Base-by-base conservation (phyloP, 2,888 invertebrate species). In the Philonicus albiceps region DNA sequence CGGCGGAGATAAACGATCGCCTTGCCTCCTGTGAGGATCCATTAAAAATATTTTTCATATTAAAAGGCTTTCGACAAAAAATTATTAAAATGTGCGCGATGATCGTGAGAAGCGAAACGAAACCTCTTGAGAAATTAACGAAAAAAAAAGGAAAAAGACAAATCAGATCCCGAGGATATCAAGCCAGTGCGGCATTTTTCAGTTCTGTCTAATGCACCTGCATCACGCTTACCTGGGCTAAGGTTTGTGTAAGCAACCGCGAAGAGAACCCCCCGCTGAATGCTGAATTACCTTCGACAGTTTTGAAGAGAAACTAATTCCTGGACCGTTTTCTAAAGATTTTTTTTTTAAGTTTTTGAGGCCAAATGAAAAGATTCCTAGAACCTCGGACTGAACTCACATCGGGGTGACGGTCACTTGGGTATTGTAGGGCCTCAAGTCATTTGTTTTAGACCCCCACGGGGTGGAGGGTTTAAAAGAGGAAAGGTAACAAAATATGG, bases 261-360 rank as follows among this genome's bases (percentile, higher is more conserved):
- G 73, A 75, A 16, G 31, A 85, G 31, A 30, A 75, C 85, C 85
- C 85, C 85, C 85, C 34, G 85, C 85, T 76, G 85, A 19, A 74
- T 19, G 31, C 22, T 34, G 75, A 75, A 53, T 75, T 74, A 53
- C 64, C 64, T 64, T 53, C 49, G 74, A 49, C 34, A 75, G 49
- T 31, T 34, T 74, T 64, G 19, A 75, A 53, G 49, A 85, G 49
- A 85, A 49, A 43, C 74, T 49, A 74, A 31, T 85, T 49, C 75
- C 19, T 53, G 83, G 83, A 64, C 64, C 64, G 13, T 34, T 83
- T 83, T 72, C n/a, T 27, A 80, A 80, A 80, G 53, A 80, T 53
- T 2, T 31, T 49, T 31, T 64, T n/a, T n/a, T n/a, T n/a, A n/a
- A n/a, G 22, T 27, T 4, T n/a, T 19, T 6, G 53, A 80, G 53